phyloP scores from a whole-genome alignment of 1,140 invertebrate species.

The Drosophila grimshawi region DNA sequence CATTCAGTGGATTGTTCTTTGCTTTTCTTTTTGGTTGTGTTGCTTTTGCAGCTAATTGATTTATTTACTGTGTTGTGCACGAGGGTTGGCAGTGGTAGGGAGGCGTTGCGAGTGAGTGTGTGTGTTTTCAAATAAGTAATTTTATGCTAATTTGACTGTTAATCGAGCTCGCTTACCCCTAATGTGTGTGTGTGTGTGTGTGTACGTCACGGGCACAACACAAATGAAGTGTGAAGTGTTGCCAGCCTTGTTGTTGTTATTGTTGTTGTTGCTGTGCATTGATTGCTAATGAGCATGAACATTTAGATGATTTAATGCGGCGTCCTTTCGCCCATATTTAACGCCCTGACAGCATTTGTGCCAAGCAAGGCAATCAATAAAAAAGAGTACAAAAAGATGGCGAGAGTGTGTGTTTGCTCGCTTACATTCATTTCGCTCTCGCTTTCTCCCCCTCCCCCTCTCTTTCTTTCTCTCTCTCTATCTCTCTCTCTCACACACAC shows the following conservation, averaged over 20 bases:
- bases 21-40: slow-evolving; percentile 13
- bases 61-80: slow-evolving; percentile 62
- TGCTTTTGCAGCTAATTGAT: slow-evolving; percentile 73
- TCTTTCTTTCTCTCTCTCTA: neutral
- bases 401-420: slow-evolving; percentile 17
- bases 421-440: neutral
- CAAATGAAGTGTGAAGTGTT: slow-evolving; percentile 78
- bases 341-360: slow-evolving; percentile 40
- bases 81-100: neutral
- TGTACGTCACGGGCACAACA: slow-evolving; percentile 14
- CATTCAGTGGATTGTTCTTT: slow-evolving; percentile 43
- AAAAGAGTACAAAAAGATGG: neutral
- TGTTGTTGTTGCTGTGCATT: slow-evolving; percentile 64
- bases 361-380: slow-evolving; percentile 60
- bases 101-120: slow-evolving; percentile 13
- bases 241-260: slow-evolving; percentile 45
- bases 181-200: slow-evolving; percentile 10
- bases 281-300: slow-evolving; percentile 79
- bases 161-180: slow-evolving; percentile 45
- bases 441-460: neutral
- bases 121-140: slow-evolving; percentile 75
- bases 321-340: slow-evolving; percentile 32
- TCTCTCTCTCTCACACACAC: neutral
- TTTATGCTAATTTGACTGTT: slow-evolving; percentile 80
- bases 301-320: slow-evolving; percentile 77